Base-by-base conservation (phyloP, 2,113 vertebrate species). In the Corythaixoides concolor region DNA sequence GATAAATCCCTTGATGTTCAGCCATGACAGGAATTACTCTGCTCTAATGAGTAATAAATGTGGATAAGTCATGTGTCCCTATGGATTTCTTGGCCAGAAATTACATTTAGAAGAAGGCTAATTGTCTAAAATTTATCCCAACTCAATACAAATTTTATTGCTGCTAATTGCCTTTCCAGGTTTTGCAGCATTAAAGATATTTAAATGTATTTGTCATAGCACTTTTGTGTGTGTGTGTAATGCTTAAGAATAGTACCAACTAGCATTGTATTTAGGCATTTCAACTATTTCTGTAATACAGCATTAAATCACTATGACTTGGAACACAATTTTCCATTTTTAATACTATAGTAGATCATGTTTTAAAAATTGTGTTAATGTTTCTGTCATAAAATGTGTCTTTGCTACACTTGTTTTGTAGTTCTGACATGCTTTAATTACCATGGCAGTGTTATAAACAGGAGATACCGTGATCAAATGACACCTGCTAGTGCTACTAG, bases 71-170 rank as follows among this genome's bases (percentile, higher is more conserved):
- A 97, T 98, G 96, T 98, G 97, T 98, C 98, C 97, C 97, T 89
- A 95, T 97, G 97, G 97, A 98, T 98, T 98, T 97, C 97, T 97
- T 98, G 97, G 97, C 96, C 97, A 98, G 98, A 98, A 98, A 98
- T 98, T 97, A 97, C 98, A 97, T 99, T 98, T 97, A 94, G 85
- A 97, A 97, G 97, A 98, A 97, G 95, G 95, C 95, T 98, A 98
- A 98, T 98, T 98, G 97, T 97, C 97, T 98, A 98, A 98, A 98
- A 98, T 98, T 98, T 98, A 98, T 98, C 97, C 96, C 97, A 97
- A 99, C 98, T 97, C 98, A 98, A 98, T 98, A 98, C 97, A 98
- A 98, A 98, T 98, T 97, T 97, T 98, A 98, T 98, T 96, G 95
- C 94, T 10, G 35, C 95, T 98, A 98, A 98, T 98, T 98, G 97